Base-by-base conservation (phyloP, 2,888 invertebrate genomes). In the Brachypalpus laphriformis region DNA sequence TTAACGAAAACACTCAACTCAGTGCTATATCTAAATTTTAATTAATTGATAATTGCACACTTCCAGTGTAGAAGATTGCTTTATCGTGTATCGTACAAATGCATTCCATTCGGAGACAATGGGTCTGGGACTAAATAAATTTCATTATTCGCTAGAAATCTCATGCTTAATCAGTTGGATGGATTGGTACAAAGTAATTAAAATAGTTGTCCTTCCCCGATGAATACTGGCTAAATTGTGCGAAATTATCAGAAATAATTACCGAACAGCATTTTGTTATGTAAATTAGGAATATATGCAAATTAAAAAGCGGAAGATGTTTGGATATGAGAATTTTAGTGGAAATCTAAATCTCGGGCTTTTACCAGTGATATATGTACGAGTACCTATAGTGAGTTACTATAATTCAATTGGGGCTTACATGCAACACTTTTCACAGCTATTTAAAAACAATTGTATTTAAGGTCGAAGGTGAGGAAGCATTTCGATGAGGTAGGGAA, bases 81-180 rank as follows among this genome's bases (percentile, higher is more conserved):
- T 22, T 7, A 25, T 25, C 9, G 14, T 25, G 25, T 25, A n/a
- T 9, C 7, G 11, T 49, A 22, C 5, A 20, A 51, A 25, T 25
- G 25, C 22, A 51, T 51, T 51, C 51, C 51, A 25, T 25, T 51
- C 51, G 14, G 25, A 51, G 14, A 51, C 51, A 51, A 51, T 51
- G n/a, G 51, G 6, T 51, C 25, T 51, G 14, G 25, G 14, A 14
- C n/a, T 25, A 14, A 51, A 49, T 22, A n/a, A 18, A 47, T 20
- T 9, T 3, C 20, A 47, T 47, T 20, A 47, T 47, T 47, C 20
- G 9, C 9, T 18, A 11, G 25, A 25, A 20, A 20, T 51, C 51
- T 25, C 20, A 18, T 6, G 16, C 18, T 45, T 45, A 34, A 0
- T 40, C 1, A 5, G 14, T 14, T 45, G 18, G 20, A 20, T 20